Conservation (phyloP, 2,797 vertebrate genomes). For the Periparus ater region DNA sequence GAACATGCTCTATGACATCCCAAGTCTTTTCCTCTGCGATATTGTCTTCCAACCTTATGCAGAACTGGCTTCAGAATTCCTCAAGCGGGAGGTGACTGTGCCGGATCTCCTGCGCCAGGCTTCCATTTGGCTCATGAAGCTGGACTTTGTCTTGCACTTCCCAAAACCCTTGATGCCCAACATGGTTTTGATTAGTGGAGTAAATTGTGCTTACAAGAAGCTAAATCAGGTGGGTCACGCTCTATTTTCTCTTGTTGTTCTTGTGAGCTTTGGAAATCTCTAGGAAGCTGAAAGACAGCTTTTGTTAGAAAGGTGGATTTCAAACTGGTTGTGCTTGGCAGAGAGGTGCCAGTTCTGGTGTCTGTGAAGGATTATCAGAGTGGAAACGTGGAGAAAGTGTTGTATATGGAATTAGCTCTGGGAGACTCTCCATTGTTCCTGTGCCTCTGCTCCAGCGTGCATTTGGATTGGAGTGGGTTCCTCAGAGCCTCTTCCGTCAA, state of each 20-base stretch:
- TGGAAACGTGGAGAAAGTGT: neutral
- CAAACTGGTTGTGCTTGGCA: neutral
- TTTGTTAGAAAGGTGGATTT: neutral
- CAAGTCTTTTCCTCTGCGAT: slow-evolving; percentile 38
- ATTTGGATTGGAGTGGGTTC: too few species aligned
- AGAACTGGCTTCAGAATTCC: slow-evolving; percentile 62
- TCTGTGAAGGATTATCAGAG: neutral
- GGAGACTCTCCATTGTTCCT: accelerated
- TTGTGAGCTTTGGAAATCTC: neutral
- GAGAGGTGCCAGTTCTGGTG: neutral
- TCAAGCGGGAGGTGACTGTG: slow-evolving; percentile 48
- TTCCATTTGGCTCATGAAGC: slow-evolving; percentile 77
- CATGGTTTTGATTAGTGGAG: slow-evolving; percentile 80
- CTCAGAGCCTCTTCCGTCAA: too few species aligned
- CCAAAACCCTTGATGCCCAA: slow-evolving; percentile 86
- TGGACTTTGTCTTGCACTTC: slow-evolving; percentile 80
- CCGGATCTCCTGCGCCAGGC: slow-evolving; percentile 38
- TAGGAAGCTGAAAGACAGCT: neutral
- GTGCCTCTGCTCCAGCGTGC: neutral
- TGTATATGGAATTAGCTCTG: neutral
- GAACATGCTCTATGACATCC: slow-evolving; percentile 75
- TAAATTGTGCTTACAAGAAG: slow-evolving; percentile 80
- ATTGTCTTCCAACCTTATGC: neutral
- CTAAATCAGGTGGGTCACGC: slow-evolving; percentile 74
- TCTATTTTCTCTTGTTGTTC: neutral